A percentile compares a stretch with the other conserved stretches of the same genome.
phyloP scores from a whole-genome alignment of 2,113 vertebrate genomes.

The Macquaria australasica region DNA sequence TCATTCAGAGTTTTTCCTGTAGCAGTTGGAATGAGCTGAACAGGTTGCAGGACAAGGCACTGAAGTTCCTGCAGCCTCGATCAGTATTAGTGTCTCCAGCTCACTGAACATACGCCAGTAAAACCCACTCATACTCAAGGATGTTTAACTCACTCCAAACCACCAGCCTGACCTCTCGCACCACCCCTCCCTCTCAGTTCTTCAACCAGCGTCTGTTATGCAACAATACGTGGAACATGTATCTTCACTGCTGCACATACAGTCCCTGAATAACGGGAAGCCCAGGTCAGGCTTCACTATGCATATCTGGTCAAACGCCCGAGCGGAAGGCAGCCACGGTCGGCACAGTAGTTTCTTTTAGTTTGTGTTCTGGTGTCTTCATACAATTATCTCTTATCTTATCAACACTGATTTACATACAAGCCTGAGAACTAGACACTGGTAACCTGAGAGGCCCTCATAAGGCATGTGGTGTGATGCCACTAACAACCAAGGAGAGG shows the following conservation, averaged over 20 bases:
- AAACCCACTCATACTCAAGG: neutral
- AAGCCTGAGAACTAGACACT: conserved; percentile 22
- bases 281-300: conserved; percentile 43
- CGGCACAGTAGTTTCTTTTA: conserved; percentile 26
- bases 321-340: conserved; percentile 18
- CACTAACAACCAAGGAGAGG: neutral
- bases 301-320: conserved; percentile 44
- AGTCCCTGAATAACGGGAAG: conserved; percentile 58
- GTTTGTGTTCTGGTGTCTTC: conserved; percentile 19
- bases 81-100: neutral
- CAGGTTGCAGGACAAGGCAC: neutral
- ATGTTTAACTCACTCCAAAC: conserved; percentile 5
- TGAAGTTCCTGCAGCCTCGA: neutral
- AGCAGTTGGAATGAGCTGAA: neutral
- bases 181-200: conserved; percentile 5
- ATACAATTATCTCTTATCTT: conserved; percentile 20
- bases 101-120: neutral
- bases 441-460: conserved; percentile 1
- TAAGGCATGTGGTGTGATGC: conserved; percentile 21
- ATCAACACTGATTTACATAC: conserved; percentile 33
- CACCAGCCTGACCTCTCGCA: conserved; percentile 19
- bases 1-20: neutral
- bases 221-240: conserved; percentile 53
- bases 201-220: conserved; percentile 41
- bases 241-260: conserved; percentile 29